phyloP scores from a whole-genome alignment of 1,140 invertebrate genomes.

The Leptinotarsa defecta region DNA sequence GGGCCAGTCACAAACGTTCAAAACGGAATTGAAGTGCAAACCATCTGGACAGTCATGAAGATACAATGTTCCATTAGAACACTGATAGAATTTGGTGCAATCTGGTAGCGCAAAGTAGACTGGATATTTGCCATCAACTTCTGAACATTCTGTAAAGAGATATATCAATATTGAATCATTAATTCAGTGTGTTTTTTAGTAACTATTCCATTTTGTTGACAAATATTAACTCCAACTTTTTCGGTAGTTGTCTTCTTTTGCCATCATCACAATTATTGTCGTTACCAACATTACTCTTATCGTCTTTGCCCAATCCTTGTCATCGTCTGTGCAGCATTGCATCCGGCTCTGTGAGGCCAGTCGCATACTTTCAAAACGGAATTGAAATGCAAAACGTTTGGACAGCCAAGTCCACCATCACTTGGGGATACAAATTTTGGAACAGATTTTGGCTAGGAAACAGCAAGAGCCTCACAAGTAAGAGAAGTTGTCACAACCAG shows the following conservation, averaged over 20 bases:
- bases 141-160: slow-evolving; percentile 22
- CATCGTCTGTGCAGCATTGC: background rate
- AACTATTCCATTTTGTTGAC: background rate
- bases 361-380: slow-evolving; percentile 60
- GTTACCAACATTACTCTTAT: background rate
- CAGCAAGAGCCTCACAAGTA: too few relatives aligned
- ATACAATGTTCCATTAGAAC: slow-evolving; percentile 57
- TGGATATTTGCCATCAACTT: slow-evolving; percentile 38
- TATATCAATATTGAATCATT: background rate
- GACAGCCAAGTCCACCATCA: slow-evolving; percentile 21
- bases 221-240: background rate
- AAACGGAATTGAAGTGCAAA: slow-evolving; percentile 51
- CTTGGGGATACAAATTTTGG: too few relatives aligned
- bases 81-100: slow-evolving; percentile 64
- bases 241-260: too few relatives aligned
- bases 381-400: slow-evolving; percentile 61
- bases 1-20: slow-evolving; percentile 54
- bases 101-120: slow-evolving; percentile 58
- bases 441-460: too few relatives aligned
- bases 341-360: slow-evolving; percentile 50
- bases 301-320: background rate
- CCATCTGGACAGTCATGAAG: slow-evolving; percentile 52
- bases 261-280: too few relatives aligned
- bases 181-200: background rate
- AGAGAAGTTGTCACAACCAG: too few relatives aligned